These are phyloP conservation scores for Meleagris gallopavo DNA, from an alignment of 2,113 vertebrate species.

Conservation along the genomic window DNA sequence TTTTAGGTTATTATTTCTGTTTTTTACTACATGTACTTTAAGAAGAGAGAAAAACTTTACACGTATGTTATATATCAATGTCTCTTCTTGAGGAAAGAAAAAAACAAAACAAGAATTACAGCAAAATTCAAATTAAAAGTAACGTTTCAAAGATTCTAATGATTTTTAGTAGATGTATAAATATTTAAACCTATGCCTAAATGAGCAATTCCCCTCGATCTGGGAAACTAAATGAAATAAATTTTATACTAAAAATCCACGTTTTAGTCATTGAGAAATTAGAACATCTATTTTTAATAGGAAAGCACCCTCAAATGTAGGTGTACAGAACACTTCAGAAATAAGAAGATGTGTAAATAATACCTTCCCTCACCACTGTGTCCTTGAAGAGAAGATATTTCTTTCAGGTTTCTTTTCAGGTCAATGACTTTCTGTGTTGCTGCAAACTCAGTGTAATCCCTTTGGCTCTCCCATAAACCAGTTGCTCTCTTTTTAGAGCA, in stretches of 20 bases:
- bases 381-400: slow-evolving; percentile 7
- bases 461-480: not conserved
- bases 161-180: not conserved
- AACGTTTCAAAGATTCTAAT: not conserved
- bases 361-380: not conserved
- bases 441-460: not conserved
- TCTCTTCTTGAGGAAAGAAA: not conserved
- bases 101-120: not conserved
- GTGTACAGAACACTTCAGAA: not conserved
- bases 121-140: not conserved
- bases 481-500: not conserved
- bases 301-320: not conserved
- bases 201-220: not conserved
- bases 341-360: not conserved
- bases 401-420: slow-evolving; percentile 37
- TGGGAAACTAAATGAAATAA: not conserved
- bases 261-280: not conserved
- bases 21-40: not conserved
- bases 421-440: slow-evolving; percentile 7
- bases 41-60: not conserved
- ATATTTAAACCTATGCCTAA: not conserved
- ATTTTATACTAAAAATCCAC: not conserved
- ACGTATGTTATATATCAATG: not conserved
- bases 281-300: not conserved
- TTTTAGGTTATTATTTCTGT: not conserved